Percentiles rank a stretch among this genome's conserved stretches.
phyloP scores from a whole-genome alignment of 2,888 invertebrate species.

The Trissoscelio sp. region DNA sequence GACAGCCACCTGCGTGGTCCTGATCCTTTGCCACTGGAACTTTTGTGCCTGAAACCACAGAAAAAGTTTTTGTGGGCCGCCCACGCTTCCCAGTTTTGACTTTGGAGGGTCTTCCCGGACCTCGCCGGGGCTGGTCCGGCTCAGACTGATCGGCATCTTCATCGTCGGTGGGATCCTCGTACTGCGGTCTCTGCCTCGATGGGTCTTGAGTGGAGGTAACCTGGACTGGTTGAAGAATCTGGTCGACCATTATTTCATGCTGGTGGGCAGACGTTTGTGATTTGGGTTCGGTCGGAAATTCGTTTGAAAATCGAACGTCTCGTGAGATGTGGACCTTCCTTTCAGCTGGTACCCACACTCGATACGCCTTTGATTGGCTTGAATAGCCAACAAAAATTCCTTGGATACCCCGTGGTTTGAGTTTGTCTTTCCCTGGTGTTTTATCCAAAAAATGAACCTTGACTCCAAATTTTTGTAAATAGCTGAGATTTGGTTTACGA shows the following conservation, averaged over 20 bases:
- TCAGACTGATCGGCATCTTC: no score
- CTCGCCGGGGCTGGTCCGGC: no score
- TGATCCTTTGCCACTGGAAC: no score
- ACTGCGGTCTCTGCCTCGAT: no score
- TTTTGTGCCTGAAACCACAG: no score
- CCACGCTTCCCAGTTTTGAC: no score
- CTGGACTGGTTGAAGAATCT: not conserved
- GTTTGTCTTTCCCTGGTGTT: not conserved
- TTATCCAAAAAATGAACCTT: not conserved
- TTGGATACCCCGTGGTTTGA: not conserved
- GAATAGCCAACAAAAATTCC: not conserved
- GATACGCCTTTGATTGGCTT: not conserved
- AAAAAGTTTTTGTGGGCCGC: no score
- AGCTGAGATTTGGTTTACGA: not conserved
- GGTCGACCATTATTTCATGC: not conserved
- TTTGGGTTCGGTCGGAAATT: no score
- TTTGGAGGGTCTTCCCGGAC: no score
- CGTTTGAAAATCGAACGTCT: not conserved
- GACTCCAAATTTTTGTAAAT: not conserved
- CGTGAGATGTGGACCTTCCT: not conserved
- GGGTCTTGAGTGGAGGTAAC: no score
- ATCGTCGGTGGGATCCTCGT: no score
- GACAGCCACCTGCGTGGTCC: not conserved
- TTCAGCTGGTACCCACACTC: not conserved
- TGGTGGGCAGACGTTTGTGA: no score